Base-by-base conservation (phyloP, 2,888 invertebrate genomes). In the Sphecodes monilicornis region DNA sequence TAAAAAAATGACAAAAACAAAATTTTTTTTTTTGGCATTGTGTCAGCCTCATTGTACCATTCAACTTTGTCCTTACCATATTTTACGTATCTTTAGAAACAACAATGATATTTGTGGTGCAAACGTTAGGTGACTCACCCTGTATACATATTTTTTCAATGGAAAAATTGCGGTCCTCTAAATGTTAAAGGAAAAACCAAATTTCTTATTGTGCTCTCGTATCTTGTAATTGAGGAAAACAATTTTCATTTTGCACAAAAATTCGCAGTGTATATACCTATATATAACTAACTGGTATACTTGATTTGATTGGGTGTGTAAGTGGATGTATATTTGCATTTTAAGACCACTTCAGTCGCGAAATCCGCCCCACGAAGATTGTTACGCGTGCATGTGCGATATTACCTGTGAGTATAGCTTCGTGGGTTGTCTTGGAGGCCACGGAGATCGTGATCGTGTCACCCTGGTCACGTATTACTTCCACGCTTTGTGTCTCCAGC, bases 351-450 rank as follows among this genome's bases (percentile, higher is more conserved):
- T 36, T 39, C 32, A 16, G 64, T 71, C 82, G 60, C 60, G 80
- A 72, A 60, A 60, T 76, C 68, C 39, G 16, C 46, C 3, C 13
- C 22, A 11, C 57, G 69, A 50, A 50, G 46, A 66, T 73, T 66
- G 77, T 81, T 85, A 85, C 75, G 76, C 76, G 85, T 81, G 81
- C 70, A 78, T 88, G 80, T 54, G 77, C 43, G 84, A 86, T 87
- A 88, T 96, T 96, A 96, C 96, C 96, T 96, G 96, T 95, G 86
- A 96, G 95, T 88, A 96, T 96, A 87, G 96, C 96, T 94, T 96
- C 96, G 91, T 96, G 96, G 87, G 96, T 96, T 89, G 95, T 95
- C 90, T 96, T 96, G 89, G 96, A 96, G 95, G 96, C 96, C 92
- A 96, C 96, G 60, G 95, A 95, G 88, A 95, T 95, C 26, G 95